Conservation (phyloP, 1,140 invertebrate genomes). For the Brachionus koreanus region DNA sequence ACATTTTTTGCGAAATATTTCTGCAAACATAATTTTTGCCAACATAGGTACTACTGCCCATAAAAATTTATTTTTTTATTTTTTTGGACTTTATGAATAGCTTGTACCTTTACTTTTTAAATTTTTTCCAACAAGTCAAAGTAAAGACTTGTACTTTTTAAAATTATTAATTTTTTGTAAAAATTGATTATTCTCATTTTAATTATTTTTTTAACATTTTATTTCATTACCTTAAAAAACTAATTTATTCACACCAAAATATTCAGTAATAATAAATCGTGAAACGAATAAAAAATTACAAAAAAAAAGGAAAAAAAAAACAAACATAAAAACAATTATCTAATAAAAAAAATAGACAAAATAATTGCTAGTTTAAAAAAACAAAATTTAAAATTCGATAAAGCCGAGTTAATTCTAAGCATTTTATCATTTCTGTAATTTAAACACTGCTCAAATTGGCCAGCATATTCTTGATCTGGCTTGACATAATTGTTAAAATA, state of each 20-base stretch:
- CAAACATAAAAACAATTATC: background rate
- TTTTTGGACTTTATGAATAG: too few species aligned
- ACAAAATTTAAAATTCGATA: background rate
- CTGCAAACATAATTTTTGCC: too few species aligned
- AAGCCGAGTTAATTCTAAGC: background rate
- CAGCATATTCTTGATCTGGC: background rate
- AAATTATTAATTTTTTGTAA: too few species aligned
- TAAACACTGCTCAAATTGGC: conserved; percentile 10
- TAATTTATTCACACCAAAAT: background rate
- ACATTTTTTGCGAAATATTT: too few species aligned
- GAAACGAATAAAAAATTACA: too few species aligned
- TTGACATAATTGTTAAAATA: conserved; percentile 3
- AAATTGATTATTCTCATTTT: too few species aligned
- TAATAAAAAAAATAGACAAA: background rate
- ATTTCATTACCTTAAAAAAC: background rate
- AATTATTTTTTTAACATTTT: background rate
- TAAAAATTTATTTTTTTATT: too few species aligned
- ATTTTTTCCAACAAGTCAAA: too few species aligned
- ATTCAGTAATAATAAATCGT: background rate
- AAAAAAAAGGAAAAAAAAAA: background rate
- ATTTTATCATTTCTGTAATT: conserved; percentile 5
- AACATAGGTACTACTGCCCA: too few species aligned
- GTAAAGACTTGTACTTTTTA: too few species aligned
- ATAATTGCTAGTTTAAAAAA: background rate
- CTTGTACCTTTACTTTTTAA: too few species aligned